Percentiles rank a stretch among this genome's conserved stretches.
Evolutionary conservation across 2,797 vertebrate species (phyloP).

Genomic region (Coracias cyanogaster): DNA sequence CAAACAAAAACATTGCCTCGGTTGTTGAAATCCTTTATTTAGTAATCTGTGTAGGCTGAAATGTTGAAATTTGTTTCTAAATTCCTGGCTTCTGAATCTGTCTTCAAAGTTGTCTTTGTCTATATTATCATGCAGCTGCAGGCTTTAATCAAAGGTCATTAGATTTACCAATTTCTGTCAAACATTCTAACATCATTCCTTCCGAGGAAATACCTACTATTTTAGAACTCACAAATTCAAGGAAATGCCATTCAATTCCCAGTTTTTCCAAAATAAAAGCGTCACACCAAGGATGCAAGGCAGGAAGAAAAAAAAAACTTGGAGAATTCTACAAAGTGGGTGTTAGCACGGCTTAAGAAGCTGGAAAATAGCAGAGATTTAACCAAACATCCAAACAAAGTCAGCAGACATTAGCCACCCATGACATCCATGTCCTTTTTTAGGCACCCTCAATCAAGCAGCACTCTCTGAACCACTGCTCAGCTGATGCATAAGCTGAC

Average conservation of each 20-base stretch:
- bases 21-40: constrained; percentile 70
- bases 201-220: constrained; percentile 58
- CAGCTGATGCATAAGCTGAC: background rate
- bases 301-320: constrained; percentile 12
- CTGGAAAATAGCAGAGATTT: background rate
- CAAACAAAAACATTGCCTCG: constrained; percentile 68
- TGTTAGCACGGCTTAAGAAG: background rate
- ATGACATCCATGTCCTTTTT: background rate
- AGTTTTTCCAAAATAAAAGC: constrained; percentile 53
- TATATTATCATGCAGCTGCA: constrained; percentile 70
- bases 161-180: constrained; percentile 30
- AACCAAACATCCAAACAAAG: background rate
- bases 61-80: constrained; percentile 65
- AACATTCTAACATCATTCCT: constrained; percentile 33
- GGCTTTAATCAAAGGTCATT: constrained; percentile 73
- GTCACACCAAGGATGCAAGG: background rate
- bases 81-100: constrained; percentile 62
- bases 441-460: background rate
- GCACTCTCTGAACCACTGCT: background rate
- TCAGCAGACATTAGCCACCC: background rate
- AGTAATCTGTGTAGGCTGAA: constrained; percentile 62
- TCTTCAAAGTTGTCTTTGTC: constrained; percentile 64
- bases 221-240: constrained; percentile 53
- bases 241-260: constrained; percentile 32
- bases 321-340: background rate